These are phyloP conservation scores for Pseudomugil gertrudae DNA, from an alignment of 2,797 vertebrate species.

Conservation along the genomic window DNA sequence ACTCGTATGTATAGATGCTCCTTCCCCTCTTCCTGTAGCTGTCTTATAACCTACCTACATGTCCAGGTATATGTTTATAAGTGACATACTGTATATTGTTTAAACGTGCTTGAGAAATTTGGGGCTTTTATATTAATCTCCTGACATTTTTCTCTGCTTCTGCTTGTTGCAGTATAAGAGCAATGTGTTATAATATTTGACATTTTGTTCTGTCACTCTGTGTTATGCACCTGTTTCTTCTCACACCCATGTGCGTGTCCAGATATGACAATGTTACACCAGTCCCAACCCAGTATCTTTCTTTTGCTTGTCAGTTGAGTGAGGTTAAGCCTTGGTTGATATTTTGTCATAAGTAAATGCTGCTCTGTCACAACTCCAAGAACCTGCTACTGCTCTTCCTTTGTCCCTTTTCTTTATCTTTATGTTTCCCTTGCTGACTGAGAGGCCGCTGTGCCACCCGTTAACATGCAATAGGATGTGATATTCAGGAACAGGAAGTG, in stretches of 20 bases:
- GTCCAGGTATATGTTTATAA: conserved; percentile 43
- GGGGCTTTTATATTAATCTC: conserved; percentile 24
- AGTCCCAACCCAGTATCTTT: background rate
- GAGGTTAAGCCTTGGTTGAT: conserved; percentile 12
- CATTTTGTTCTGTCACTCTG: conserved; percentile 30
- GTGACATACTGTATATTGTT: conserved; percentile 34
- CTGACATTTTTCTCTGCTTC: conserved; percentile 10
- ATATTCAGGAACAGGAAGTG: conserved; percentile 46
- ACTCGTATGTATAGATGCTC: too few species aligned
- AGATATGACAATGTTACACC: background rate
- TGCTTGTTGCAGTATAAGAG: conserved; percentile 28
- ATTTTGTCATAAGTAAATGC: conserved; percentile 25
- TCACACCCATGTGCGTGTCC: background rate
- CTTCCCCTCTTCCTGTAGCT: too few species aligned
- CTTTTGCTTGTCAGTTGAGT: conserved; percentile 6
- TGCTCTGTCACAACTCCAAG: conserved; percentile 22
- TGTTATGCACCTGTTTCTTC: conserved; percentile 1
- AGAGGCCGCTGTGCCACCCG: conserved; percentile 44
- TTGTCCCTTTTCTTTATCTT: conserved; percentile 39
- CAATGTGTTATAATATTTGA: conserved; percentile 21
- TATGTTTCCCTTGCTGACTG: conserved; percentile 63
- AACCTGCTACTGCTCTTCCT: conserved; percentile 48
- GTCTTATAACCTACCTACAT: background rate
- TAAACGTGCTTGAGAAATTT: conserved; percentile 30
- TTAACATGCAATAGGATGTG: conserved; percentile 25